phyloP scores from a whole-genome alignment of 2,113 vertebrate genomes.

The Ictalurus furcatus region DNA sequence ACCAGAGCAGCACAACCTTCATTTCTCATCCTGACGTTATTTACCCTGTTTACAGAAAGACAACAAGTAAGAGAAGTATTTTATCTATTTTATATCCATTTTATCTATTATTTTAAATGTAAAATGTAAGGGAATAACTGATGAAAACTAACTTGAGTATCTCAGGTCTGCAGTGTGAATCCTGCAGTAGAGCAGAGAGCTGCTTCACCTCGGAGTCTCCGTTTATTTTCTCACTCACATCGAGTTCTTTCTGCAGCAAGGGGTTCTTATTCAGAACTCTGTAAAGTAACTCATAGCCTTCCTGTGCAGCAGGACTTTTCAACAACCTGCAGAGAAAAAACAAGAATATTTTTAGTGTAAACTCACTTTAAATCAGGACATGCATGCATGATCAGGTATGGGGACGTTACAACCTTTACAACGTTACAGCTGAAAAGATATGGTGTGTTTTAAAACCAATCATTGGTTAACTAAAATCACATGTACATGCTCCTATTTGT shows the following conservation, averaged over 20 bases:
- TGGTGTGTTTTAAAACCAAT: neutral
- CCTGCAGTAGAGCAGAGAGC: slow-evolving; percentile 6
- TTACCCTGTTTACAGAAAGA: neutral
- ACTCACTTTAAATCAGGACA: neutral
- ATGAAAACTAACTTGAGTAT: neutral
- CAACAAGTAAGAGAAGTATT: neutral
- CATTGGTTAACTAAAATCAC: too few species aligned
- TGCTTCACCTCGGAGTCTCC: neutral
- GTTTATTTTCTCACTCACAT: slow-evolving; percentile 1
- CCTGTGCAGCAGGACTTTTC: neutral
- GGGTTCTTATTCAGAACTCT: neutral
- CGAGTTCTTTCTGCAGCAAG: slow-evolving; percentile 16
- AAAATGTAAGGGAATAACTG: neutral
- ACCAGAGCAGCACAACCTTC: neutral
- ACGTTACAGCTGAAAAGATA: too few species aligned
- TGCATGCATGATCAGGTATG: too few species aligned
- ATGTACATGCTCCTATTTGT: neutral
- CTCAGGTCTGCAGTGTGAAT: slow-evolving; percentile 8
- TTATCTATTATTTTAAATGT: neutral
- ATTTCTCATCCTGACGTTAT: neutral
- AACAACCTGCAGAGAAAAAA: neutral
- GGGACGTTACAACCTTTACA: too few species aligned
- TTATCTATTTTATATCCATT: neutral
- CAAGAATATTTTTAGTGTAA: neutral
- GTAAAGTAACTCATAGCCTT: neutral